Evolutionary conservation across 2,113 vertebrate genomes (phyloP).

Genomic region (Elephantulus edwardii): DNA sequence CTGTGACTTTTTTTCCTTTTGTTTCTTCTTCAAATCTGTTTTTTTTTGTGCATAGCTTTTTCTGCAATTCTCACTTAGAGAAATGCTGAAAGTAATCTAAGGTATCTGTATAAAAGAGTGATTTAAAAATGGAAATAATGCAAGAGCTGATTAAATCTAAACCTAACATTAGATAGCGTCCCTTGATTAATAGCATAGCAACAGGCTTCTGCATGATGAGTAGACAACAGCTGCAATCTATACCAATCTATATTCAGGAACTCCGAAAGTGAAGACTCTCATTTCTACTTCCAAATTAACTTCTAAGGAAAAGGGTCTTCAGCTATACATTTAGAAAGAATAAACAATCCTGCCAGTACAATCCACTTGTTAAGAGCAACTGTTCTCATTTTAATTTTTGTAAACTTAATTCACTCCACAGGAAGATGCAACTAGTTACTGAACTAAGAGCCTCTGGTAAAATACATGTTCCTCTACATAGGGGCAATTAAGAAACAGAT

Average conservation of each 20-base stretch:
- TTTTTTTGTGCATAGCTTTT: conserved; percentile 24
- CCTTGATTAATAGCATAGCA: conserved; percentile 38
- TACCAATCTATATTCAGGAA: background rate
- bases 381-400: conserved; percentile 60
- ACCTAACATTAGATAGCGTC: conserved; percentile 43
- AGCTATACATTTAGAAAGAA: background rate
- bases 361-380: conserved; percentile 23
- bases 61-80: conserved; percentile 24
- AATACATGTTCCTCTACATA: conserved; percentile 38
- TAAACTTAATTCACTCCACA: conserved; percentile 30
- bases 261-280: background rate
- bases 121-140: conserved; percentile 59
- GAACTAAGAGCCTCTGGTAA: conserved; percentile 45
- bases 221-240: background rate
- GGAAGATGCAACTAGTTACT: background rate
- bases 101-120: conserved; percentile 26
- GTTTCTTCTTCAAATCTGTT: background rate
- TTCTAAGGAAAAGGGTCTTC: conserved; percentile 13
- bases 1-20: background rate
- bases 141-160: conserved; percentile 58
- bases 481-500: background rate
- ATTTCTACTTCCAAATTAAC: background rate
- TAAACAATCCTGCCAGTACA: background rate
- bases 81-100: conserved; percentile 50
- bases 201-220: background rate